Evolutionary conservation across 2,888 invertebrate genomes (phyloP).

Genomic region (Orthosia gracilis): DNA sequence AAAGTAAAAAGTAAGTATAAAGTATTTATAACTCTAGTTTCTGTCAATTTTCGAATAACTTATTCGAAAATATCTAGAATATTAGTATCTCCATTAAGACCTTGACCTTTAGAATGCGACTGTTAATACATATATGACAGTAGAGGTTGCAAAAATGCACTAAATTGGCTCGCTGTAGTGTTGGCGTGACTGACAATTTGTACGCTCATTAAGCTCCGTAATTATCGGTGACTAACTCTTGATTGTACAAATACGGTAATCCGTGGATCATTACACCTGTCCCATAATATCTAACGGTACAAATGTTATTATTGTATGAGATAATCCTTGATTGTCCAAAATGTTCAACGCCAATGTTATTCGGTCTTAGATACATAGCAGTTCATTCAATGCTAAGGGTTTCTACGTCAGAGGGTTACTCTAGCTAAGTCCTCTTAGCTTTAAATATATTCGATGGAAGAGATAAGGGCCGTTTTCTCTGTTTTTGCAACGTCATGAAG

Average conservation of each 20-base stretch:
- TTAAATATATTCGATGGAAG: conserved; percentile 45
- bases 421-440: conserved; percentile 30
- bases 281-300: conserved; percentile 13
- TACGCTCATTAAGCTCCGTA: conserved; percentile 54
- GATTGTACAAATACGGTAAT: conserved; percentile 47
- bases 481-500: conserved; percentile 39
- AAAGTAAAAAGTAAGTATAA: no score
- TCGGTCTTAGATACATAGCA: conserved; percentile 30
- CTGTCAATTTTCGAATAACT: conserved; percentile 13
- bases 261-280: conserved; percentile 45
- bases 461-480: conserved; percentile 39
- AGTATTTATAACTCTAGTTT: neutral
- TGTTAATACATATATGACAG: conserved; percentile 51
- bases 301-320: conserved; percentile 1
- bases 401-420: conserved; percentile 13
- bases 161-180: conserved; percentile 49
- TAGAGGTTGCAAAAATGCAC: conserved; percentile 42
- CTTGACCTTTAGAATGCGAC: conserved; percentile 46
- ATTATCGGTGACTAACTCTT: conserved; percentile 53
- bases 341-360: conserved; percentile 3
- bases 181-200: conserved; percentile 56
- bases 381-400: neutral
- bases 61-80: conserved; percentile 7
- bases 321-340: conserved; percentile 12
- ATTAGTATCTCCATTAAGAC: conserved; percentile 24